Conservation (phyloP, 1,140 invertebrate species). For the Papilio dardanus region DNA sequence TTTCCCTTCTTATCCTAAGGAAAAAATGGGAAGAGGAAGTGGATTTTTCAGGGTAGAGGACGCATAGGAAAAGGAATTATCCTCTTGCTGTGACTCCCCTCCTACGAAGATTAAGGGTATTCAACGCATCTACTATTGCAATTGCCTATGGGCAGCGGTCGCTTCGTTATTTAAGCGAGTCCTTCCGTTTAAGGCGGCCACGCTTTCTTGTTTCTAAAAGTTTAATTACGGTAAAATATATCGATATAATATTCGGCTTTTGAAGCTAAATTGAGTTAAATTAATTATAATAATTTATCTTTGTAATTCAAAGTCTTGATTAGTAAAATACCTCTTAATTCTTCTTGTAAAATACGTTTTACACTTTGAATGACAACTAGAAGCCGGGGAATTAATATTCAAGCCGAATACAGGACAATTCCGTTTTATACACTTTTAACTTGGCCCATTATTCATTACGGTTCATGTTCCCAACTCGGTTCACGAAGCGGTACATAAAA, state of each 20-base stretch:
- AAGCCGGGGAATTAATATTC: constrained; percentile 60
- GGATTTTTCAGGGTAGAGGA: too few relatives aligned
- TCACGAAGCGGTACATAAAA: constrained; percentile 56
- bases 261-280: not conserved
- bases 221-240: not conserved
- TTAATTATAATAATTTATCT: constrained; percentile 6
- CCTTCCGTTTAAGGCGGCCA: too few relatives aligned
- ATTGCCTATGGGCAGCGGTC: too few relatives aligned
- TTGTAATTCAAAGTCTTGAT: constrained; percentile 23
- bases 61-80: too few relatives aligned
- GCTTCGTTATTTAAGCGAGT: too few relatives aligned
- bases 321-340: not conserved
- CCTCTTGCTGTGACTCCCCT: too few relatives aligned
- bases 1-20: too few relatives aligned
- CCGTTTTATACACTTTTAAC: constrained; percentile 68
- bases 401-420: constrained; percentile 58
- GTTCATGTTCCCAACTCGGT: constrained; percentile 53
- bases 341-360: constrained; percentile 39
- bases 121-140: too few relatives aligned
- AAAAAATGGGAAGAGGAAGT: too few relatives aligned
- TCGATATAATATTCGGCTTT: not conserved
- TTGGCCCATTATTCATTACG: constrained; percentile 62
- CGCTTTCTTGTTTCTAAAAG: too few relatives aligned
- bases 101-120: too few relatives aligned
- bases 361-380: constrained; percentile 54